A percentile compares a stretch with the other conserved stretches of the same genome.
Conservation (phyloP, 2,113 vertebrate species). For the Lonchura striata region DNA sequence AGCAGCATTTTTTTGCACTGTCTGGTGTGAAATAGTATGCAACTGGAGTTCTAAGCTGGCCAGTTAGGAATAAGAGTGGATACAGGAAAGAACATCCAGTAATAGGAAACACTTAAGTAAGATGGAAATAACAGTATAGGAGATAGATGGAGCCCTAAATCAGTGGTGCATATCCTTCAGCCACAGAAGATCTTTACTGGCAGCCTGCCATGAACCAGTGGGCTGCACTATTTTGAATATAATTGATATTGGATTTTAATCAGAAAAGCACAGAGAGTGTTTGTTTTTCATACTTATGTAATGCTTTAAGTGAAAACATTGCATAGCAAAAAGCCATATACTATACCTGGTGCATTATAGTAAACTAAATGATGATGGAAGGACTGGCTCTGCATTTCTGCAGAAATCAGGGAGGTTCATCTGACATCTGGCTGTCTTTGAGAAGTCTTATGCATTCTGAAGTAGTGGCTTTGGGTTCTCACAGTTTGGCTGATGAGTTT, state of each 20-base stretch:
- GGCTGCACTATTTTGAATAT: neutral
- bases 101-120: neutral
- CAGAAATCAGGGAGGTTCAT: neutral
- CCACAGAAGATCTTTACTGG: neutral
- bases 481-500: neutral
- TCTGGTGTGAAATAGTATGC: neutral
- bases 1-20: neutral
- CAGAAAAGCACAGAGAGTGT: neutral
- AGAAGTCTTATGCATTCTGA: neutral
- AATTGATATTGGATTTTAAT: constrained; percentile 17
- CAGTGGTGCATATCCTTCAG: neutral
- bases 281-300: constrained; percentile 7
- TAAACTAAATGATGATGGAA: neutral
- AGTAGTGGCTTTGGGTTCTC: neutral
- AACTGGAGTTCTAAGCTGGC: neutral
- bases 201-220: neutral
- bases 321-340: neutral
- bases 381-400: neutral
- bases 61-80: neutral
- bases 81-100: neutral
- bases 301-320: neutral
- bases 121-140: neutral
- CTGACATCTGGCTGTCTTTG: neutral
- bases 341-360: neutral
- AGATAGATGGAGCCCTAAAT: neutral